Base-by-base conservation (phyloP, 2,888 invertebrate species). In the Dorcus parallelipipedus region DNA sequence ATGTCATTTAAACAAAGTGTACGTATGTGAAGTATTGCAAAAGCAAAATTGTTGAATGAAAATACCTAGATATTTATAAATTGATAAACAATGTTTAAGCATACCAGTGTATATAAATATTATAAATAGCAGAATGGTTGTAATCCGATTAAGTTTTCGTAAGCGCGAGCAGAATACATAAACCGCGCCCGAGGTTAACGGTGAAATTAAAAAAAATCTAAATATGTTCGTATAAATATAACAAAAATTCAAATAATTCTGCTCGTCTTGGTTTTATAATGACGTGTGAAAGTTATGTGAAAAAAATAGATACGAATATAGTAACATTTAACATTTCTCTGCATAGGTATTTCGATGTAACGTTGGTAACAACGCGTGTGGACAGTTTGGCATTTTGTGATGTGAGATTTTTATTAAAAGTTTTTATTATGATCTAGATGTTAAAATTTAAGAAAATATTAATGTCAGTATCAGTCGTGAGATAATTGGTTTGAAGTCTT, bases 301-400 rank as follows among this genome's bases (percentile, higher is more conserved):
- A 51, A 51, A 51, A 38, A 58, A 58, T 57, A 58, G 49, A 26
- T 52, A 49, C 58, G 50, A 58, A 59, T 49, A 52, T 59, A 59
- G 59, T 59, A 55, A 59, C 59, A 59, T 59, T 59, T 55, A 52
- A 41, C 49, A 56, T 59, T 59, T 59, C 55, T 41, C 52, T 52
- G 59, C 49, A 59, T 47, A 59, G 55, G 55, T 52, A 59, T 56
- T 59, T 54, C 52, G 40, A 56, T 59, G 55, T 59, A 53, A 64
- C 61, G 76, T 78, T 78, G 78, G 78, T 76, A 78, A 72, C 75
- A 77, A 73, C 76, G 78, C 76, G 75, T 77, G 76, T 77, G 78
- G 77, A 79, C 77, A 78, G 78, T 78, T 79, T 78, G 78, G 78
- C 78, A 78, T 78, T 78, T 78, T 78, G 78, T 78, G 77, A 77